Evolutionary conservation across 2,113 vertebrate genomes (phyloP), one percentile per base, ranked within the genome.

Genomic region (Daboia siamensis): DNA sequence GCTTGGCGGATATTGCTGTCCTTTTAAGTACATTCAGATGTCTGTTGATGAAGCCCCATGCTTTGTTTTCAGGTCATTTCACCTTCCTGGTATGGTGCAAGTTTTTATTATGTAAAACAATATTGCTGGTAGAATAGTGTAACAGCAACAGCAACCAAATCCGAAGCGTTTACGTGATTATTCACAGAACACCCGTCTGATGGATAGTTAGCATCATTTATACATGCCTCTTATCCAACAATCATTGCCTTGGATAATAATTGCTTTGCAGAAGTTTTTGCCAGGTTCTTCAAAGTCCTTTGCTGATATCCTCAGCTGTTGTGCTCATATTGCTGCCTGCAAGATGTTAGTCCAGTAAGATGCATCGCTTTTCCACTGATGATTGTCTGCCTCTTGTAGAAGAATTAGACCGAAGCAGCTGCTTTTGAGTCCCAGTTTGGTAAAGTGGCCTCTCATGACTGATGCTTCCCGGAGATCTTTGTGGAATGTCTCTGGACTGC

Each of bases 21-120:
- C 90, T 33, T 17, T 96, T 98, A 98, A 98, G 96, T 98, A 97
- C 96, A 97, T 97, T 98, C 98, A 98, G 97, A 98, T 98, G 98
- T 98, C 93, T 95, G 91, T 74, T 52, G 96, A 92, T 87, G 91
- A 88, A 95, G 86, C 48, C 90, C 57, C 86, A 44, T 91, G 90
- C 94, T 93, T 94, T 93, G 95, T 93, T 92, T 90, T 48, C 0
- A 17, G 91, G 92, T 96, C 93, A 89, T 96, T 97, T 96, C 94
- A 94, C 94, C 87, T 95, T 95, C 87, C 92, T 59, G 46, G 54
- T 93, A 89, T 91, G 96, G 95, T 95, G 89, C 69, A 95, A 86
- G 54, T 90, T 91, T 90, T 92, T 95, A 69, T 95, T 94, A 95
- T 90, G 7, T 29, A 95, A 96, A 96, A 21, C 64, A 57, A 96